Conservation (phyloP, 2,113 vertebrate species). For the Tautogolabrus adspersus region DNA sequence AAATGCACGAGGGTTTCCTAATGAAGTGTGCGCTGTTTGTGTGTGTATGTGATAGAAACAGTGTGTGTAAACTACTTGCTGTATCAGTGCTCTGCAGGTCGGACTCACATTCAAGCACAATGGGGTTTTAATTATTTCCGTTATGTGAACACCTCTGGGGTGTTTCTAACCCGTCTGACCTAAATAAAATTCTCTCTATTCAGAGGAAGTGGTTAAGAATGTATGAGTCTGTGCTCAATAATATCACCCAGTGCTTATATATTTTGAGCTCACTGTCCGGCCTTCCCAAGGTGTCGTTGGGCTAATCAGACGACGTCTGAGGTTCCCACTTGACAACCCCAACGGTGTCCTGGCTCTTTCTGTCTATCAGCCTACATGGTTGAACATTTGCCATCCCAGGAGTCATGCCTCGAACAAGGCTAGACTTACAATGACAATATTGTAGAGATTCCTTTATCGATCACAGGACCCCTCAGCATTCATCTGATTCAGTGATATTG, state of each 20-base stretch:
- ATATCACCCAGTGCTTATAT: neutral
- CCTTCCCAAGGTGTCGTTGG: no score
- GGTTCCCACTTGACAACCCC: no score
- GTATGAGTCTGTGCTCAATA: neutral
- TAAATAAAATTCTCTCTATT: neutral
- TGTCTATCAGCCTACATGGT: no score
- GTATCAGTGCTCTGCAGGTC: neutral
- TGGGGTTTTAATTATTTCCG: neutral
- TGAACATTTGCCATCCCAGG: no score
- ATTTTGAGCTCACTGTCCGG: no score
- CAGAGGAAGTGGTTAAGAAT: neutral
- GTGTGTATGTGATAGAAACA: neutral
- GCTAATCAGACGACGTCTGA: no score
- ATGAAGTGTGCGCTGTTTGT: slow-evolving; percentile 44
- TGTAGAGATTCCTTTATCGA: no score
- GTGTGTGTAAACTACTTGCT: neutral
- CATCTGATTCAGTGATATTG: no score
- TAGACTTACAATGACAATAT: no score
- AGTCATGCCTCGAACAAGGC: no score
- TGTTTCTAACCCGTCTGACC: neutral
- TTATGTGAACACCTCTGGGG: neutral
- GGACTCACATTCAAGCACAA: neutral
- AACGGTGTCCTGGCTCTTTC: no score
- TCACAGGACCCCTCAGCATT: no score
- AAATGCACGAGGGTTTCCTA: slow-evolving; percentile 20